Evolutionary conservation across 2,113 vertebrate genomes (phyloP).

Genomic region (Dasypus novemcinctus): DNA sequence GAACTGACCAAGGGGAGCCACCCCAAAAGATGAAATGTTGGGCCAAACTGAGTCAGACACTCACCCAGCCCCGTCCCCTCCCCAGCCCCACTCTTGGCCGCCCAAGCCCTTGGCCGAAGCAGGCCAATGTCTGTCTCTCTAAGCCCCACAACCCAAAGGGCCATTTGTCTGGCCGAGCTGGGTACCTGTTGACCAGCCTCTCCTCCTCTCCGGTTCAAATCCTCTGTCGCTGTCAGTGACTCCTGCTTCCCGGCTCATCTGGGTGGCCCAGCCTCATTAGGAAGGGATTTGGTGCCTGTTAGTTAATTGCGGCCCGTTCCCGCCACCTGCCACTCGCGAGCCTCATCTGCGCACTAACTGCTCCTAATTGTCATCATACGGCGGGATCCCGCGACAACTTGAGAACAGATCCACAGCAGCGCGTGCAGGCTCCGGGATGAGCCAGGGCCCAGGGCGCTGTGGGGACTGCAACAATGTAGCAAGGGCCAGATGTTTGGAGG

Average conservation of each 20-base stretch:
- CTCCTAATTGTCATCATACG: slow-evolving; percentile 86
- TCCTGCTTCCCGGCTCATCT: slow-evolving; percentile 80
- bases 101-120: background rate
- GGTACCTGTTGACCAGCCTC: slow-evolving; percentile 81
- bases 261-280: slow-evolving; percentile 88
- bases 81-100: background rate
- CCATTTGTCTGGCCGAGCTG: background rate
- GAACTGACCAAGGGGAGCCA: background rate
- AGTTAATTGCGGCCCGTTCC: slow-evolving; percentile 85
- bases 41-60: background rate
- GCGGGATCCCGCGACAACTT: slow-evolving; percentile 80
- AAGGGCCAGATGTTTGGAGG: slow-evolving; percentile 81
- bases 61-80: rapidly evolving
- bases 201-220: slow-evolving; percentile 62
- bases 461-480: slow-evolving; percentile 71
- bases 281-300: slow-evolving; percentile 83
- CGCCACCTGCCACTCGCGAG: slow-evolving; percentile 84
- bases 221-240: slow-evolving; percentile 75
- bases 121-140: background rate
- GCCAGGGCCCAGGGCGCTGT: slow-evolving; percentile 17
- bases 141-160: background rate
- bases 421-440: slow-evolving; percentile 56
- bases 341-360: slow-evolving; percentile 86
- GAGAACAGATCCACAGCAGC: slow-evolving; percentile 84
- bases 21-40: background rate